Percentiles rank a stretch among this genome's conserved stretches.
These are phyloP conservation scores for Vicugna pacos DNA, from an alignment of 2,113 vertebrate species.

Conservation along the genomic window DNA sequence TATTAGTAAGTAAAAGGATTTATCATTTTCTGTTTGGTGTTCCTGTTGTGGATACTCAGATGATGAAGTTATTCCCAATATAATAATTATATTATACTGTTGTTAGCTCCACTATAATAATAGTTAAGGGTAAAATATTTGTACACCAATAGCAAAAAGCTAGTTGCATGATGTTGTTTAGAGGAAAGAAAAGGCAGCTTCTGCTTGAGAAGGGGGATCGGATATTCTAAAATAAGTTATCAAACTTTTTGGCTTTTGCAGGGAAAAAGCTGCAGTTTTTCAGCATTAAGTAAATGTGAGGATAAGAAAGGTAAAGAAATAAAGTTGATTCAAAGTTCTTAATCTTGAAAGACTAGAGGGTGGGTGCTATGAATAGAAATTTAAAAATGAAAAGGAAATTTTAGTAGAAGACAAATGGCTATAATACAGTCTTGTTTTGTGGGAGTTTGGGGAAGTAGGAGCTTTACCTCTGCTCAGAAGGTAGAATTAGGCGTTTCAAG, in stretches of 20 bases:
- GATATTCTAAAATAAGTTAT: constrained; percentile 3
- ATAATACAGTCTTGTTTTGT: neutral
- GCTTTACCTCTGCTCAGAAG: neutral
- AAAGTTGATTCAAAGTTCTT: neutral
- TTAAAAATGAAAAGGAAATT: neutral
- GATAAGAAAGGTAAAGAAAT: neutral
- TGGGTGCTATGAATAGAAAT: neutral
- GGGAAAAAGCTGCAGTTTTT: neutral
- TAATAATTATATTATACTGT: neutral
- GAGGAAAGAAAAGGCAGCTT: neutral
- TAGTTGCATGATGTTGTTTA: neutral
- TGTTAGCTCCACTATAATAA: neutral
- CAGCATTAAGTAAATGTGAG: neutral
- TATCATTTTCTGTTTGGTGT: neutral
- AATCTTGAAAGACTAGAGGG: neutral
- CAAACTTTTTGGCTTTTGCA: neutral
- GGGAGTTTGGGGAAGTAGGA: neutral
- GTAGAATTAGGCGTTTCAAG: neutral
- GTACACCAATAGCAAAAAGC: neutral
- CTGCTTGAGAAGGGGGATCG: neutral
- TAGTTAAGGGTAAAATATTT: neutral
- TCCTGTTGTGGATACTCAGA: neutral
- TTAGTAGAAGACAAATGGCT: neutral
- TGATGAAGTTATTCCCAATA: neutral
- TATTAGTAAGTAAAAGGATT: neutral